A percentile compares a stretch with the other conserved stretches of the same genome.
phyloP scores from a whole-genome alignment of 2,113 vertebrate genomes.

The Catharus bicknelli region DNA sequence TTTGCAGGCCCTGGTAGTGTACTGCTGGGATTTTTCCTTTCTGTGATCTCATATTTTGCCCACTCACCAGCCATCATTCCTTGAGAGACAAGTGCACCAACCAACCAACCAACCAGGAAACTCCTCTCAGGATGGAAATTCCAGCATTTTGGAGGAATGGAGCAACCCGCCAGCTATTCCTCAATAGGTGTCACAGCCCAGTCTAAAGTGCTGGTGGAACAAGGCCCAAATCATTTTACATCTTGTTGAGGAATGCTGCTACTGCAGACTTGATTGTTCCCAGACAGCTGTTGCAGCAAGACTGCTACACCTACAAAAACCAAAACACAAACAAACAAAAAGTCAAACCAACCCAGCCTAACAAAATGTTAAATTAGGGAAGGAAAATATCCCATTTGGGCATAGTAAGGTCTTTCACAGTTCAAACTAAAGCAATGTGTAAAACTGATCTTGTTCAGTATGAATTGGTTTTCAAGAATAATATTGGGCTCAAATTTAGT shows the following conservation, averaged over 20 bases:
- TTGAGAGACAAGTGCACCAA: neutral
- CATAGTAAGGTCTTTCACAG: neutral
- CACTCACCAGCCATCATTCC: neutral
- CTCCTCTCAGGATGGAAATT: neutral
- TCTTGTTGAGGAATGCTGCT: neutral
- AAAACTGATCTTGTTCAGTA: neutral
- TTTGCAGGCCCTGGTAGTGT: constrained; percentile 3
- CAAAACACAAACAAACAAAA: neutral
- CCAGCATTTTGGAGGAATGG: constrained; percentile 2
- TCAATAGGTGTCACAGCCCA: neutral
- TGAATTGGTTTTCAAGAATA: neutral
- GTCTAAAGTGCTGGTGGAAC: neutral
- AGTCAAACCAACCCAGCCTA: neutral
- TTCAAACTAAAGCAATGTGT: neutral
- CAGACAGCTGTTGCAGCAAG: fast-evolving
- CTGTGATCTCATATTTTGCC: neutral
- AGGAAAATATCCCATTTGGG: fast-evolving
- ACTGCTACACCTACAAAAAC: neutral
- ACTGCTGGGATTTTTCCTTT: constrained; percentile 6
- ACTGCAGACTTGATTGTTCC: neutral
- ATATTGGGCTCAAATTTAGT: neutral
- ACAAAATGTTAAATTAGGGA: neutral
- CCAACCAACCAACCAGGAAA: neutral
- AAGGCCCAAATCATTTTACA: neutral
- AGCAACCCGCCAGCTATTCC: neutral